phyloP scores from a whole-genome alignment of 2,113 vertebrate genomes.

The Orthonyx spaldingii region DNA sequence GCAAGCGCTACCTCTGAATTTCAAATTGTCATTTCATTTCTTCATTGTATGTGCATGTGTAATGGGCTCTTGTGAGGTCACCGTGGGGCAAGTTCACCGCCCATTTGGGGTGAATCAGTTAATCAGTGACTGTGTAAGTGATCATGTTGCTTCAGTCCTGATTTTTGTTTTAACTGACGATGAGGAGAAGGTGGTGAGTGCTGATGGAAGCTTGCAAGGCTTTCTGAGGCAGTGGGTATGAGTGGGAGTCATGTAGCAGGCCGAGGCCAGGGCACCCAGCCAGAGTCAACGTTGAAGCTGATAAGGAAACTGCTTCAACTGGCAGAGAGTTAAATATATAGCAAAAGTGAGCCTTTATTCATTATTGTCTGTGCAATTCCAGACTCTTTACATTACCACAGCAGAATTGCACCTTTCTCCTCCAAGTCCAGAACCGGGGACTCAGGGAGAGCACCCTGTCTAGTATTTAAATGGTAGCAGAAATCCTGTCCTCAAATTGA shows the following conservation, averaged over 20 bases:
- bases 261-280: rapidly evolving
- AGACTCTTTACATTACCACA: not conserved
- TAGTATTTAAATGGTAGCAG: not conserved
- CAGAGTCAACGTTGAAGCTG: not conserved
- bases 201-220: not conserved
- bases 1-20: not conserved
- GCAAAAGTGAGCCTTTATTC: not conserved
- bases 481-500: not conserved
- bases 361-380: not conserved
- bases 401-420: not conserved
- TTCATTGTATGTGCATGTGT: not conserved
- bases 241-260: not conserved
- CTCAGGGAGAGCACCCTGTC: not conserved
- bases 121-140: not conserved
- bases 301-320: not conserved
- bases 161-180: not conserved
- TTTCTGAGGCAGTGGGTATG: not conserved
- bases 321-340: not conserved
- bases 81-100: not conserved
- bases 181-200: not conserved
- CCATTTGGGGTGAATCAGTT: not conserved
- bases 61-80: not conserved
- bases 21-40: not conserved
- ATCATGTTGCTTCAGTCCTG: not conserved
- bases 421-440: not conserved